Evolutionary conservation across 2,888 invertebrate genomes (phyloP).

Genomic region (Drosophila imparisetae): DNA sequence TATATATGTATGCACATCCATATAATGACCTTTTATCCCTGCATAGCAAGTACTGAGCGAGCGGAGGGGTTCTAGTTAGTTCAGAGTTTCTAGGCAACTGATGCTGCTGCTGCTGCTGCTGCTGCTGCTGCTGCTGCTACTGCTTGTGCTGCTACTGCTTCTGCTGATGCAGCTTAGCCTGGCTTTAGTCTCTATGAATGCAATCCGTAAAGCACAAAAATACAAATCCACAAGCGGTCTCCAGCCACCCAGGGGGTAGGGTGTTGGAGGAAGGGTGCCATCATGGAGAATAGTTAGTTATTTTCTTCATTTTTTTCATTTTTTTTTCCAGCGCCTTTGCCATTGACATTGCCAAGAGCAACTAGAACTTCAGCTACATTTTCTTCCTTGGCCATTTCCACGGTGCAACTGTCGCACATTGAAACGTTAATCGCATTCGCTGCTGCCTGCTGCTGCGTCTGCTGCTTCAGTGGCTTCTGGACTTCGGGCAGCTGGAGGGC

Average conservation of each 20-base stretch:
- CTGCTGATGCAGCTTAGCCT: slow-evolving; percentile 50
- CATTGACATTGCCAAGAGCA: slow-evolving; percentile 8
- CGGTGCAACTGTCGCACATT: slow-evolving; percentile 76
- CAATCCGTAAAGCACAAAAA: slow-evolving; percentile 43
- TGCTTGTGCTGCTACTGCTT: slow-evolving; percentile 19
- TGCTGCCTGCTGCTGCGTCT: slow-evolving; percentile 29
- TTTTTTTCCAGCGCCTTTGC: neutral
- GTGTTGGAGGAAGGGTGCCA: neutral
- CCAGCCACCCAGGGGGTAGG: slow-evolving; percentile 15
- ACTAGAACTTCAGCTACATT: slow-evolving; percentile 7
- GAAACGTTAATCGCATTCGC: slow-evolving; percentile 77
- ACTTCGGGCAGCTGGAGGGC: slow-evolving; percentile 45
- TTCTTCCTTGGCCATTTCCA: slow-evolving; percentile 42
- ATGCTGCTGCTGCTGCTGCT: slow-evolving; percentile 37
- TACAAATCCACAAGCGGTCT: slow-evolving; percentile 59
- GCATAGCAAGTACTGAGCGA: slow-evolving; percentile 16
- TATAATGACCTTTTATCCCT: slow-evolving; percentile 62
- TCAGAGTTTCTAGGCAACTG: neutral
- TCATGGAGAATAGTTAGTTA: neutral
- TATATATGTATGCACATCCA: neutral
- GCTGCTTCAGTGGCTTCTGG: slow-evolving; percentile 30
- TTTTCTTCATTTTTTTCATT: neutral
- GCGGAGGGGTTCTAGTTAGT: neutral
- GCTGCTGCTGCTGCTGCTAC: slow-evolving; percentile 39
- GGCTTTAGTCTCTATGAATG: slow-evolving; percentile 57